A percentile compares a stretch with the other conserved stretches of the same genome.
Evolutionary conservation across 2,113 vertebrate species (phyloP).

Genomic region (Sylvicapra grimmia): DNA sequence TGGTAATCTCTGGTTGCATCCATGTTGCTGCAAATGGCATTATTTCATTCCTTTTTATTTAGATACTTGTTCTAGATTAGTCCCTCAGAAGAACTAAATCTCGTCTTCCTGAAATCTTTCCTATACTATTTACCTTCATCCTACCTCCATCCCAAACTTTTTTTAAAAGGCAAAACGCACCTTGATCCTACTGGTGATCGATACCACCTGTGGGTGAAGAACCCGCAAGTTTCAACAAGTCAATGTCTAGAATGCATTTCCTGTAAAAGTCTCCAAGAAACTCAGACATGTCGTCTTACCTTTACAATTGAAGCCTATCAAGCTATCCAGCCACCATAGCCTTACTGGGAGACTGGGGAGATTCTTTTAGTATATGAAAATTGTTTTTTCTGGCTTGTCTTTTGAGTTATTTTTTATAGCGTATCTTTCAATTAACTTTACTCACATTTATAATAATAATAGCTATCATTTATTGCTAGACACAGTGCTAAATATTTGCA

Average conservation of each 20-base stretch:
- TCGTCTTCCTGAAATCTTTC: not conserved
- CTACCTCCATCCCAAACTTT: not conserved
- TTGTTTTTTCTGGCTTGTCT: not conserved
- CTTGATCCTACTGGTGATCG: not conserved
- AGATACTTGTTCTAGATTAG: not conserved
- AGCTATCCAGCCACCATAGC: not conserved
- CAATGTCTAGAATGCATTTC: not conserved
- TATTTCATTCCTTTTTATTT: not conserved
- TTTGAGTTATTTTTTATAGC: not conserved
- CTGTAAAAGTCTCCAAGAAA: not conserved
- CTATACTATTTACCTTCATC: not conserved
- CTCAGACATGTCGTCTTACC: not conserved
- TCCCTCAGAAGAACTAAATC: not conserved
- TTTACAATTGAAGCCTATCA: not conserved
- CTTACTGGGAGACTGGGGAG: not conserved
- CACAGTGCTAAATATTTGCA: not conserved
- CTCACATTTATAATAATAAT: not conserved
- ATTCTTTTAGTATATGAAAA: not conserved
- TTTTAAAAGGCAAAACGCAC: not conserved
- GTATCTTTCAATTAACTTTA: not conserved
- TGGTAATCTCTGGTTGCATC: not conserved
- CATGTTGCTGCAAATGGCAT: not conserved
- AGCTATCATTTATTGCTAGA: not conserved
- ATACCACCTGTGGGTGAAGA: not conserved
- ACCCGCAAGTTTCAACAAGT: not conserved